Evolutionary conservation across 2,797 vertebrate genomes (phyloP).

Genomic region (Melanotaenia boesemani): DNA sequence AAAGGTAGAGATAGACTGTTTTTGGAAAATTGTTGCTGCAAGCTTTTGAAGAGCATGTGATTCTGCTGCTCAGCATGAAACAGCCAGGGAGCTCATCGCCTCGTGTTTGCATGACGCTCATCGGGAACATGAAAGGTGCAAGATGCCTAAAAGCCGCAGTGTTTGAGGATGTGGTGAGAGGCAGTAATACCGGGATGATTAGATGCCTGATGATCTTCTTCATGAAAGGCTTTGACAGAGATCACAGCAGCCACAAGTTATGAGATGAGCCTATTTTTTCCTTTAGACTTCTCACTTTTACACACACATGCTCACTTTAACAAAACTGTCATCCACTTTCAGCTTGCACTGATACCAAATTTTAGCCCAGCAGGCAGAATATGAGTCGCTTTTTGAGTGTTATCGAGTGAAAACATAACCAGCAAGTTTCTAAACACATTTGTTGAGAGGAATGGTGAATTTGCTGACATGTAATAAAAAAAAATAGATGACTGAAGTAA

Average conservation of each 20-base stretch:
- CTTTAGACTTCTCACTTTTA: constrained; percentile 5
- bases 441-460: neutral
- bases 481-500: neutral
- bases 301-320: neutral
- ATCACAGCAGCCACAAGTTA: constrained; percentile 57
- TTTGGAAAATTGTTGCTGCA: constrained; percentile 33
- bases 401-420: neutral
- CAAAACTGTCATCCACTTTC: constrained; percentile 12
- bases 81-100: constrained; percentile 36
- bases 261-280: constrained; percentile 9
- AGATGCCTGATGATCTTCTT: constrained; percentile 49
- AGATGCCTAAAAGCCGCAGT: constrained; percentile 40
- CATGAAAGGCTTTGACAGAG: constrained; percentile 39
- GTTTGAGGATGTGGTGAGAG: constrained; percentile 58
- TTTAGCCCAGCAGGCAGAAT: constrained; percentile 16
- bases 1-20: constrained; percentile 9
- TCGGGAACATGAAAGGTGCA: constrained; percentile 56
- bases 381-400: neutral
- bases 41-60: constrained; percentile 33
- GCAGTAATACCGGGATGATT: constrained; percentile 30
- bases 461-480: neutral
- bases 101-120: constrained; percentile 3
- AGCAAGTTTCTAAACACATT: neutral
- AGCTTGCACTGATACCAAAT: neutral
- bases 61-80: constrained; percentile 32